Base-by-base conservation (phyloP, 2,797 vertebrate genomes). In the Helarctos malayanus region DNA sequence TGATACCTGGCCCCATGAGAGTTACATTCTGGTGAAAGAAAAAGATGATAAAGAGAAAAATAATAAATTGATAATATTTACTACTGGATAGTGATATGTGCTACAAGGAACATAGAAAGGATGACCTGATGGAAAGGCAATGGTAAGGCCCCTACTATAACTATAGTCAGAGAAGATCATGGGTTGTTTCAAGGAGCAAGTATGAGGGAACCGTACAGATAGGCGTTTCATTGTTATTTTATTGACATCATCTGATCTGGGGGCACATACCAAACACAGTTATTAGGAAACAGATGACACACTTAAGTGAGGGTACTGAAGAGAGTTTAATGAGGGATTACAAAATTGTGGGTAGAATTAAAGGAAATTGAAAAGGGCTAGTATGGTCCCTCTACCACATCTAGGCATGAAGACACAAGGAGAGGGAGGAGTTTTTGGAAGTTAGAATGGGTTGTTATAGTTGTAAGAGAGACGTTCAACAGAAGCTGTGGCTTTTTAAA, bases 131-230 rank as follows among this genome's bases (percentile, higher is more conserved):
- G 35, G 19, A 88, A 88, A 63, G 73, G 27, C 61, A 61, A 47
- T 80, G 86, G 25, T 49, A 54, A 8, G n/a, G 23, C 2, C 7
- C 4, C 61, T 93, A 29, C 52, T 65, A 18, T 14, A 80, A 45
- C 38, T 35, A 56, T n/a, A 76, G 35, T 61, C 19, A 49, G 73
- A 80, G 45, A 85, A 52, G 0, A 68, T 35, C 18, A n/a, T 18
- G 57, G 2, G 2, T 65, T 89, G 14, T 89, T 91, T 81, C 35
- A 56, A 97, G 87, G 63, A 84, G 25, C 16, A 93, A 93, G 38
- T 32, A 45, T 59, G 29, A 88, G 1, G 71, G 27, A 38, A 75
- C 38, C 92, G 8, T 79, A 86, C 4, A 71, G 41, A 29, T 63
- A n/a, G 19, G 16, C 47, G 5, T 49, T 56, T 78, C 91, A 73